These are phyloP conservation scores for Synchiropus splendidus DNA, from an alignment of 2,113 vertebrate genomes.

Conservation along the genomic window DNA sequence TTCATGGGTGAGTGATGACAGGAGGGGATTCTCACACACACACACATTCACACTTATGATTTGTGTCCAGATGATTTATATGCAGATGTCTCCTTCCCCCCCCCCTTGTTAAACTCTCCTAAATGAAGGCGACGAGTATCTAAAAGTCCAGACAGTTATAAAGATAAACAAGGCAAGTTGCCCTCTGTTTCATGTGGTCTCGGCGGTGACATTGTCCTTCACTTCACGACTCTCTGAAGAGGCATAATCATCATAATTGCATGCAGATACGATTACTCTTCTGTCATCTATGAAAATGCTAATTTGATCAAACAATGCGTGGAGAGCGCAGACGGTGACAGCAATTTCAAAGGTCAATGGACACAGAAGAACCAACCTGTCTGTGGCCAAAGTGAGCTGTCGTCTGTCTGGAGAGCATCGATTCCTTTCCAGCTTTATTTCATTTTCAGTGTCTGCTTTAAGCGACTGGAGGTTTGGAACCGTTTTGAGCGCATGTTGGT, in stretches of 20 bases:
- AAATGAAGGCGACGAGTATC: conserved; percentile 28
- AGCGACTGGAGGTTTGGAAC: no score
- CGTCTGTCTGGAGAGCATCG: no score
- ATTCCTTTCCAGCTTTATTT: no score
- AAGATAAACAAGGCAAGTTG: conserved; percentile 34
- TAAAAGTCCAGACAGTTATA: conserved; percentile 17
- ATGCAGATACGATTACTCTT: conserved; percentile 31
- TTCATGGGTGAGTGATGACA: conserved; percentile 59
- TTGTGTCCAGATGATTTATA: not conserved
- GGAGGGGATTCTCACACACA: conserved; percentile 41
- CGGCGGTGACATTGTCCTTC: conserved; percentile 39
- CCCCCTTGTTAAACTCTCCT: conserved; percentile 12
- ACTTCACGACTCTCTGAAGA: conserved; percentile 30
- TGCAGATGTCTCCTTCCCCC: conserved; percentile 11
- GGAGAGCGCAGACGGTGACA: conserved; percentile 7
- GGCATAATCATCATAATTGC: conserved; percentile 49
- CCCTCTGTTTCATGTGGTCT: conserved; percentile 33
- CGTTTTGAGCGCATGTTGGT: no score
- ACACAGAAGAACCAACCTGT: conserved; percentile 1
- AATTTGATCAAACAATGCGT: conserved; percentile 27
- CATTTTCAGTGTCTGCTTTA: no score
- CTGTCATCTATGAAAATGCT: conserved; percentile 33
- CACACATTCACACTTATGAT: conserved; percentile 8
- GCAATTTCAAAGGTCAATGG: conserved; percentile 15
- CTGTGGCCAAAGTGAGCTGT: not conserved